A percentile compares a stretch with the other conserved stretches of the same genome.
phyloP scores from a whole-genome alignment of 2,888 invertebrate genomes.

The Zhuqinia jingwanae region DNA sequence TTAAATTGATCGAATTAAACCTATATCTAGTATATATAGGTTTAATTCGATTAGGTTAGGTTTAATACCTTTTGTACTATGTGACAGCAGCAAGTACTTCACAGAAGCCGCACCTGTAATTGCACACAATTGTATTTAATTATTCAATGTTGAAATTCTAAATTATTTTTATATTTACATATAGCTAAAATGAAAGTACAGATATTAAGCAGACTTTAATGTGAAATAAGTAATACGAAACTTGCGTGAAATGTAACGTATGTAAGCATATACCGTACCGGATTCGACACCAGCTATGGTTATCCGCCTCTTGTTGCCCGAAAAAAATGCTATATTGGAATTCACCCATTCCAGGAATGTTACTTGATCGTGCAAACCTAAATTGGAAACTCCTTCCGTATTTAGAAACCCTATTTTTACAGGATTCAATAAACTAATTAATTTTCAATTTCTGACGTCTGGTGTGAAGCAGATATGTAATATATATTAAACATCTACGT shows the following conservation, averaged over 20 bases:
- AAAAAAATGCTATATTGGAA: constrained; percentile 63
- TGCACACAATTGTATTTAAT: constrained; percentile 35
- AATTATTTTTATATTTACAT: neutral
- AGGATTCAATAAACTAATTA: constrained; percentile 7
- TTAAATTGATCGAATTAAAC: no score
- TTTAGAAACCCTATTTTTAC: constrained; percentile 65
- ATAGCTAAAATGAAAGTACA: no score
- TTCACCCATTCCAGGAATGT: constrained; percentile 64
- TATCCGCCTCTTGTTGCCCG: constrained; percentile 64
- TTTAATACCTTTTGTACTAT: constrained; percentile 59
- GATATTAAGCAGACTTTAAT: neutral
- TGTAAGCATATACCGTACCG: constrained; percentile 20
- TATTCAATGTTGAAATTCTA: neutral
- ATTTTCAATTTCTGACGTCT: neutral
- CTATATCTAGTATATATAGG: no score
- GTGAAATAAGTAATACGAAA: no score
- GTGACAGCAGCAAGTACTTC: constrained; percentile 66
- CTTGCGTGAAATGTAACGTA: neutral
- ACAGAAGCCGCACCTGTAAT: constrained; percentile 70
- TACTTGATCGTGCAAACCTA: constrained; percentile 65
- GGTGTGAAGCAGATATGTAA: no score
- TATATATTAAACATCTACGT: no score
- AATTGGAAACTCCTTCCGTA: constrained; percentile 56
- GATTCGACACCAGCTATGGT: constrained; percentile 65
- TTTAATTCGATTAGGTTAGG: no score